Evolutionary conservation across 2,797 vertebrate genomes (phyloP), one percentile per base, ranked within the genome.

Genomic region (Heteromormyrus szaboi): DNA sequence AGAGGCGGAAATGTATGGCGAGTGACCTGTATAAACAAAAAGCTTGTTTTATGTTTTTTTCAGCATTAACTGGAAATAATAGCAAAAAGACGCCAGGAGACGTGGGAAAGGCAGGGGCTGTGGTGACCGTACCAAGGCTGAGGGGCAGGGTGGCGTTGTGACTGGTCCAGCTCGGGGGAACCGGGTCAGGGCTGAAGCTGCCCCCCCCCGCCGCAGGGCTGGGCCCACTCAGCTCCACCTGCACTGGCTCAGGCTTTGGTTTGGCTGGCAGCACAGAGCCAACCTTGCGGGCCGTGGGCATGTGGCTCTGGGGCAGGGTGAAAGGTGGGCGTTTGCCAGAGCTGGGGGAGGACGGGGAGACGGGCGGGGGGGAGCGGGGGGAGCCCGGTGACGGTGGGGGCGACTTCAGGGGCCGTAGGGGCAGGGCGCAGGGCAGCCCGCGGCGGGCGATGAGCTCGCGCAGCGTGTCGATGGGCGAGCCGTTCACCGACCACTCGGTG

Each of bases 201-300:
- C 90, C 90, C 33, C 89, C 91, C 3, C 90, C 92, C 89, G 95
- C 44, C 0, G 4, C 81, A 1, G 4, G 53, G 33, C 94, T 94
- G 85, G 94, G 94, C 89, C 93, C 0, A 3, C 94, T 96, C 86
- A 99, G 96, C 90, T 98, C 98, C 94, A 98, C 91, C 93, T 96
- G 96, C 93, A 97, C 94, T 0, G 97, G 97, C 93, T 98, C 98
- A 0, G 96, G 96, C 92, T 98, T 98, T 90, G 97, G 95, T 91
- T 97, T 98, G 90, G 95, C 92, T 19, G 96, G 94, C 89, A 96
- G 94, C 87, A 94, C 90, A 3, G 84, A 29, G 94, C 89, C 88
- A 93, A 96, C 96, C 93, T 97, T 98, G 37, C 96, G 95, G 89
- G 91, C 93, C 0, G 96, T 92, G 33, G 96, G 94, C 88, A 88